These are phyloP conservation scores for Chromis chromis DNA, from an alignment of 2,797 vertebrate species.

Conservation along the genomic window DNA sequence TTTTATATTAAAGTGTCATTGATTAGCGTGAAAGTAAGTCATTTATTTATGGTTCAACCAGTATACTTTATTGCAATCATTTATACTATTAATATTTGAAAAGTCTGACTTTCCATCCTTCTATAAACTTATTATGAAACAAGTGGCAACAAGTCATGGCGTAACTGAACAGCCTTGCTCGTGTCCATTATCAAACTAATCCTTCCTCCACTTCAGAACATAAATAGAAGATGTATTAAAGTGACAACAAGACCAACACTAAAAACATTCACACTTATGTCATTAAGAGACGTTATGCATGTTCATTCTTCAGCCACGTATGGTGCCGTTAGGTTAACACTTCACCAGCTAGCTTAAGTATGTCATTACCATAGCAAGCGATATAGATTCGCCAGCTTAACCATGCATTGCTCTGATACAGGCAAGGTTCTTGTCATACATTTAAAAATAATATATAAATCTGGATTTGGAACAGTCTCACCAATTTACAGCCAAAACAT, in stretches of 20 bases:
- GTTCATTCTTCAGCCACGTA: background rate
- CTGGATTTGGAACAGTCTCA: constrained; percentile 50
- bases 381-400: constrained; percentile 14
- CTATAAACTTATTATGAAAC: background rate
- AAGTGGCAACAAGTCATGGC: background rate
- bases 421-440: constrained; percentile 14
- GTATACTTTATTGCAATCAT: background rate
- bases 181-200: background rate
- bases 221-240: background rate
- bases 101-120: background rate
- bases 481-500: constrained; percentile 24
- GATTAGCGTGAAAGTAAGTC: constrained; percentile 28
- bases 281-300: background rate
- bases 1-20: constrained; percentile 45
- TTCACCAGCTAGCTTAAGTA: constrained; percentile 9
- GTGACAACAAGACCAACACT: background rate
- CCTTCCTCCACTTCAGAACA: background rate
- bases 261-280: background rate
- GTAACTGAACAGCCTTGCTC: background rate
- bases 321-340: constrained; percentile 20
- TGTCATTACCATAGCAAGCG: constrained; percentile 21
- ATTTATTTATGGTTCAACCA: constrained; percentile 18
- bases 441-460: constrained; percentile 43
- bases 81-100: constrained; percentile 16
- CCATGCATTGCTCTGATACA: constrained; percentile 28